Conservation (phyloP, 2,797 vertebrate genomes). For the Microhierax caerulescens region DNA sequence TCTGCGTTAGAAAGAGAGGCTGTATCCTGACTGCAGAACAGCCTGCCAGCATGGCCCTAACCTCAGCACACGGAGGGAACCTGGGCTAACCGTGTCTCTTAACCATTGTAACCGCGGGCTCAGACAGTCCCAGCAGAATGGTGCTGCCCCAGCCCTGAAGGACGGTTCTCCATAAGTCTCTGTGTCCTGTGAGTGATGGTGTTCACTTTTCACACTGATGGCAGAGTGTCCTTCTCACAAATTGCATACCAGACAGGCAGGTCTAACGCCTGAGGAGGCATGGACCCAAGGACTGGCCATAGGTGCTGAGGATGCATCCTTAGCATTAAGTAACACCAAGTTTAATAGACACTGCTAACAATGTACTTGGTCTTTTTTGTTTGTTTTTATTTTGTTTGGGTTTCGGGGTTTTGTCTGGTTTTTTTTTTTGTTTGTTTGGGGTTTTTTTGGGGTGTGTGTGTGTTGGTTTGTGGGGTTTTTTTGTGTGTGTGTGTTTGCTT, state of each 20-base stretch:
- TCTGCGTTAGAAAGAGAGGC: not conserved
- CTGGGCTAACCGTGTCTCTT: too few relatives aligned
- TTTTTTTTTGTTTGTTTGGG: not conserved
- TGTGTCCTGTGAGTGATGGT: too few relatives aligned
- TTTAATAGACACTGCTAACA: not conserved
- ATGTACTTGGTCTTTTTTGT: not conserved
- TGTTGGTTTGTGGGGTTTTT: rapidly evolving
- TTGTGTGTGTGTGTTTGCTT: not conserved
- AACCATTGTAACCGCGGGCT: rapidly evolving
- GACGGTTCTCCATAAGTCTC: too few relatives aligned
- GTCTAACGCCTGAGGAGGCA: not conserved
- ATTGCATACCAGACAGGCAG: not conserved
- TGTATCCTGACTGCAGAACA: not conserved
- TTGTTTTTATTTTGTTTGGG: not conserved
- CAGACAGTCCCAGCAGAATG: not conserved
- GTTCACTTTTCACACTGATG: not conserved
- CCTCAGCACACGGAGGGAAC: not conserved
- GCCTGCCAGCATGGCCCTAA: not conserved
- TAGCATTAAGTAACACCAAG: not conserved
- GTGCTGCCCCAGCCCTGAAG: not conserved
- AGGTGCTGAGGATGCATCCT: not conserved
- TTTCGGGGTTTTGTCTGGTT: not conserved
- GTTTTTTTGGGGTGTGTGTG: not conserved
- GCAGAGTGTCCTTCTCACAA: not conserved
- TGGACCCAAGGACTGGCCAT: rapidly evolving